These are phyloP conservation scores for Nomada ferruginata DNA, from an alignment of 2,888 invertebrate species.

Conservation along the genomic window DNA sequence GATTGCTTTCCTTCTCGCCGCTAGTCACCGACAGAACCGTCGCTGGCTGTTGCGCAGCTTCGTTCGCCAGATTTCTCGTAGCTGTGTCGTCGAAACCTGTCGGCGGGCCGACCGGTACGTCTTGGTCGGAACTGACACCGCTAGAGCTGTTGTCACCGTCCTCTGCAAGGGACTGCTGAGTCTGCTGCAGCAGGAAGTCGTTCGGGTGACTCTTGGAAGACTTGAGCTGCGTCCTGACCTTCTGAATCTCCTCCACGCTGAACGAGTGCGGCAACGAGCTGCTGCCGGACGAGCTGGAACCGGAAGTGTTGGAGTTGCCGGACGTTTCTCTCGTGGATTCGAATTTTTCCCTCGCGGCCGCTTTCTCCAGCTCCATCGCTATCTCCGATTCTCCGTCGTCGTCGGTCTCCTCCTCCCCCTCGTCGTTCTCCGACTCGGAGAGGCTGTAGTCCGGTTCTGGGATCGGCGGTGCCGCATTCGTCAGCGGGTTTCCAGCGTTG, in stretches of 20 bases:
- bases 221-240: slow-evolving; percentile 92
- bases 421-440: slow-evolving; percentile 92
- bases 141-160: slow-evolving; percentile 96
- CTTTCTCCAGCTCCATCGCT: slow-evolving; percentile 86
- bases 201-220: slow-evolving; percentile 95
- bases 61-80: slow-evolving; percentile 82
- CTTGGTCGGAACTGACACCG: slow-evolving; percentile 95
- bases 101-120: slow-evolving; percentile 86
- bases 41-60: slow-evolving; percentile 66
- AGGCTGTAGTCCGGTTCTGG: slow-evolving; percentile 96
- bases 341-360: slow-evolving; percentile 83
- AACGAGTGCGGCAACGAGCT: slow-evolving; percentile 93
- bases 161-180: slow-evolving; percentile 85
- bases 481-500: slow-evolving; percentile 54
- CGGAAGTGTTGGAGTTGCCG: slow-evolving; percentile 84
- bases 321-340: slow-evolving; percentile 84
- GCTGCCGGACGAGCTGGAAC: slow-evolving; percentile 85
- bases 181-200: slow-evolving; percentile 88
- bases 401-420: slow-evolving; percentile 88
- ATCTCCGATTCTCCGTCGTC: slow-evolving; percentile 82
- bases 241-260: slow-evolving; percentile 95
- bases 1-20: slow-evolving; percentile 77
- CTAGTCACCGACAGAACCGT: slow-evolving; percentile 75
- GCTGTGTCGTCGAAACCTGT: slow-evolving; percentile 84
- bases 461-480: slow-evolving; percentile 88